A percentile compares a stretch with the other conserved stretches of the same genome.
These are phyloP conservation scores for Oasisia sp. DNA, from an alignment of 2,888 invertebrate genomes.

Conservation along the genomic window DNA sequence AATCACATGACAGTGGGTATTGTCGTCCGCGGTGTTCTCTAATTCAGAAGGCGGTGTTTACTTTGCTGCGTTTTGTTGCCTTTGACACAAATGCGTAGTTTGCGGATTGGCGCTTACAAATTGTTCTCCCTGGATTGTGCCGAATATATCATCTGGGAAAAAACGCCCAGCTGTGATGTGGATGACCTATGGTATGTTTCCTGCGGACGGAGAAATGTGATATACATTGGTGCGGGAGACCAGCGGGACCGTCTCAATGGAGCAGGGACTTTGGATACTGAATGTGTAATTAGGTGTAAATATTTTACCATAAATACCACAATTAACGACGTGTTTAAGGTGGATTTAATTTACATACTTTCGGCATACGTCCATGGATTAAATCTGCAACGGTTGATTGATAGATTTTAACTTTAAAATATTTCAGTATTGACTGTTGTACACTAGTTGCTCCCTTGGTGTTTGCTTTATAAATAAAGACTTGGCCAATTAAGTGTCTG, in stretches of 20 bases:
- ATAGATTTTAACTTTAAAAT: neutral
- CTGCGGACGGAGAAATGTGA: neutral
- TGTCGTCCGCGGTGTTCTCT: neutral
- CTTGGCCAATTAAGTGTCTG: neutral
- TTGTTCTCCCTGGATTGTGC: neutral
- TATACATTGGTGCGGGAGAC: neutral
- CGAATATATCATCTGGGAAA: neutral
- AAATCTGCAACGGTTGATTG: neutral
- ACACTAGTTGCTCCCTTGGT: neutral
- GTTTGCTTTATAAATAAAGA: neutral
- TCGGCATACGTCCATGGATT: neutral
- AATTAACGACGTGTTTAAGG: neutral
- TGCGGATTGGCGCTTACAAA: neutral
- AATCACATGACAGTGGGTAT: neutral
- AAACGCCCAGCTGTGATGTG: neutral
- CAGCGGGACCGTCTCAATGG: neutral
- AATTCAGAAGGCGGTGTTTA: neutral
- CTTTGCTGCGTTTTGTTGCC: neutral
- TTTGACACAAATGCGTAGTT: neutral
- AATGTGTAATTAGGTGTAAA: neutral
- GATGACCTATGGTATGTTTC: neutral
- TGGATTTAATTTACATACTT: neutral
- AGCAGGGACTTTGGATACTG: neutral
- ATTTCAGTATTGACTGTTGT: neutral
- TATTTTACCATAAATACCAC: neutral